phyloP scores from a whole-genome alignment of 2,113 vertebrate genomes.

The Colaptes auratus region DNA sequence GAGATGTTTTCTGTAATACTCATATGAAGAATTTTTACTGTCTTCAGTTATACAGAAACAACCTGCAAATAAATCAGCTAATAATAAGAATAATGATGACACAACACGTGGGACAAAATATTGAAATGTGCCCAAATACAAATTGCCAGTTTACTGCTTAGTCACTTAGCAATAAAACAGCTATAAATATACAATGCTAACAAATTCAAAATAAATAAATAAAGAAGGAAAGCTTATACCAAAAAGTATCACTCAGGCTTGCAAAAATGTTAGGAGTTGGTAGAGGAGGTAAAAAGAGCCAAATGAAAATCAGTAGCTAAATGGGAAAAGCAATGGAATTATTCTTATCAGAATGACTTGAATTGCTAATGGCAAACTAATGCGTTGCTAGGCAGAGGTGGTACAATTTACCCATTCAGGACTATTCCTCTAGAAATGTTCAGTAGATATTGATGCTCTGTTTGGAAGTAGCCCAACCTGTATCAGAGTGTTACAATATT shows the following conservation, averaged over 20 bases:
- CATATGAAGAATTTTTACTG: not conserved
- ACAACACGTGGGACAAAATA: not conserved
- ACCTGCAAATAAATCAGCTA: not conserved
- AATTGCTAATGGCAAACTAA: not conserved
- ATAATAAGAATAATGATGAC: not conserved
- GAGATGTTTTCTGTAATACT: not conserved
- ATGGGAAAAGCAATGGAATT: not conserved
- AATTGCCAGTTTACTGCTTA: not conserved
- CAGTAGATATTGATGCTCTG: not conserved
- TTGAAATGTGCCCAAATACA: not conserved
- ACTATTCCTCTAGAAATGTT: not conserved
- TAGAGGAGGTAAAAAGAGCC: not conserved
- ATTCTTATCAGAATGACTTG: not conserved
- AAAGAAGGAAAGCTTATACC: not conserved
- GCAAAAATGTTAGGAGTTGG: not conserved
- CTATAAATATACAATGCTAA: not conserved
- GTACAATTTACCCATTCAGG: not conserved
- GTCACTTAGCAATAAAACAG: not conserved
- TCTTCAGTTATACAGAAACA: not conserved
- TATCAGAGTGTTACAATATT: not conserved
- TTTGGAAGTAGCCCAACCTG: not conserved
- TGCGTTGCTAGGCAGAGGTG: not conserved
- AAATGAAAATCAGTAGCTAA: not conserved
- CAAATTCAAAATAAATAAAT: not conserved
- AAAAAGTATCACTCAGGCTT: not conserved